These are phyloP conservation scores for Hypomesus transpacificus DNA, from an alignment of 2,113 vertebrate genomes.

Conservation along the genomic window DNA sequence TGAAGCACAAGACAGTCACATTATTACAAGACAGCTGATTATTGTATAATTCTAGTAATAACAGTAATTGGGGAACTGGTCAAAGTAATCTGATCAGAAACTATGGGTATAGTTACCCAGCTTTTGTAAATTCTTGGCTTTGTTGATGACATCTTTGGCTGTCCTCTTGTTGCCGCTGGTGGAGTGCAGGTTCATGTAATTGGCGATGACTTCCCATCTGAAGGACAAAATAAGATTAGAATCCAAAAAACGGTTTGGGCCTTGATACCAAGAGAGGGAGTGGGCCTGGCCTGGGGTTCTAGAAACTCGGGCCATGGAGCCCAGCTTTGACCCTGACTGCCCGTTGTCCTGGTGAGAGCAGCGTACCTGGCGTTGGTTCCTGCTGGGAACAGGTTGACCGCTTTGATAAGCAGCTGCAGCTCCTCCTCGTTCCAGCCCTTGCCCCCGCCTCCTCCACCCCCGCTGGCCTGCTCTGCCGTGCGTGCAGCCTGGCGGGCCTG, in stretches of 20 bases:
- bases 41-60: no score
- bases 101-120: constrained; percentile 75
- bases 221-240: constrained; percentile 20
- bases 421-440: constrained; percentile 96
- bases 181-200: constrained; percentile 97
- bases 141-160: constrained; percentile 95
- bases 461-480: constrained; percentile 79
- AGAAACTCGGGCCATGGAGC: no score
- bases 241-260: background rate
- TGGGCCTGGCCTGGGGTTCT: background rate
- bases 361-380: constrained; percentile 93
- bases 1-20: constrained; percentile 41
- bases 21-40: no score
- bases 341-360: background rate
- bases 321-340: no score
- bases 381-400: constrained; percentile 97
- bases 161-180: constrained; percentile 85
- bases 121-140: constrained; percentile 96
- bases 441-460: constrained; percentile 75
- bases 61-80: background rate
- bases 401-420: constrained; percentile 95
- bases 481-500: constrained; percentile 84
- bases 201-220: constrained; percentile 98
- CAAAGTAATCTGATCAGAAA: background rate
- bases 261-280: background rate